These are phyloP conservation scores for Linepithema humile DNA, from an alignment of 1,140 invertebrate species.

Conservation along the genomic window DNA sequence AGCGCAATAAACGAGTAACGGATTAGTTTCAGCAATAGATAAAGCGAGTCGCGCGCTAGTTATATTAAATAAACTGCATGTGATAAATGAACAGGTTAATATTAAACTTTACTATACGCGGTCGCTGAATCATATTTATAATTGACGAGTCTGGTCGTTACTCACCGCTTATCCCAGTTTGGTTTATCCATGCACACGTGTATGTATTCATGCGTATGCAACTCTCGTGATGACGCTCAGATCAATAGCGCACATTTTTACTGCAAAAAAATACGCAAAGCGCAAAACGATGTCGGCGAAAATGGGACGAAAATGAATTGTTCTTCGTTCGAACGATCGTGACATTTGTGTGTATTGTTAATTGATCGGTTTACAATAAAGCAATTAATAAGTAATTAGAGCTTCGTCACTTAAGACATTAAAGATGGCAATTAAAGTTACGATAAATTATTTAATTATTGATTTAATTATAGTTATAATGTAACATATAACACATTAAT, in stretches of 20 bases:
- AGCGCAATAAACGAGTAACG: slow-evolving; percentile 60
- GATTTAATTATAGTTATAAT: no score
- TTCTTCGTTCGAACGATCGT: background rate
- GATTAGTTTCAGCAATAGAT: slow-evolving; percentile 67
- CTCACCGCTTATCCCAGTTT: slow-evolving; percentile 55
- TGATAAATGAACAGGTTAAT: slow-evolving; percentile 68
- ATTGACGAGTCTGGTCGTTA: slow-evolving; percentile 67
- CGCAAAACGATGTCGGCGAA: background rate
- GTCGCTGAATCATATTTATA: slow-evolving; percentile 67
- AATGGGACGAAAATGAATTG: slow-evolving; percentile 5
- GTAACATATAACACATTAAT: no score
- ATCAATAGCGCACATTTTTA: background rate
- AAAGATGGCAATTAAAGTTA: background rate
- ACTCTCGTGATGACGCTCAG: background rate
- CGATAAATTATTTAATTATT: slow-evolving; percentile 59
- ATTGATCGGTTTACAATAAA: slow-evolving; percentile 36
- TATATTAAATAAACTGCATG: slow-evolving; percentile 63
- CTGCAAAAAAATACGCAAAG: background rate
- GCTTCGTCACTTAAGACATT: slow-evolving; percentile 45
- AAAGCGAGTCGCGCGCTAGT: slow-evolving; percentile 23
- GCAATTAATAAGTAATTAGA: slow-evolving; percentile 63
- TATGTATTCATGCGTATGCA: background rate
- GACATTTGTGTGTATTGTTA: slow-evolving; percentile 5
- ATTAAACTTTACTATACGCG: slow-evolving; percentile 61
- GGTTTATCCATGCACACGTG: slow-evolving; percentile 18